Conservation (phyloP, 1,140 invertebrate species). For the Ptiloglossa arizonensis region DNA sequence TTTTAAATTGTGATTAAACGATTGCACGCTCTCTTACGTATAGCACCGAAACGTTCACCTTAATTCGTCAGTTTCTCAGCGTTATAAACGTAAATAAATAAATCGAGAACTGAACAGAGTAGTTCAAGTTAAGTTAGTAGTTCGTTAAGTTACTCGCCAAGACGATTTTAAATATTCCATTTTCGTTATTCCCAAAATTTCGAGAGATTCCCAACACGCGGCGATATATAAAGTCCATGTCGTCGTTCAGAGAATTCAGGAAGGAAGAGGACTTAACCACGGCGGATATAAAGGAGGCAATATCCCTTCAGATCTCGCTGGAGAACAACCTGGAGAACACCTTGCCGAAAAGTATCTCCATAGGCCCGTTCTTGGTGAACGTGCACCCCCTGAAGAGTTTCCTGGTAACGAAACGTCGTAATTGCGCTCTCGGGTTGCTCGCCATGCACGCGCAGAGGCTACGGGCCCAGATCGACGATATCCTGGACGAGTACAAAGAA, state of each 20-base stretch:
- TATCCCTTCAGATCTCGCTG: constrained; percentile 83
- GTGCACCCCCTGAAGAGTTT: constrained; percentile 82
- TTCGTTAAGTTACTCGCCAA: too few relatives aligned
- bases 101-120: too few relatives aligned
- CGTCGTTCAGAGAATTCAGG: constrained; percentile 79
- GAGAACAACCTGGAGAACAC: constrained; percentile 81
- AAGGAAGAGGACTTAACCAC: constrained; percentile 81
- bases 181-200: too few relatives aligned
- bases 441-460: constrained; percentile 84
- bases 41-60: too few relatives aligned
- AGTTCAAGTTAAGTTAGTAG: too few relatives aligned
- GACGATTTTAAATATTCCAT: not conserved
- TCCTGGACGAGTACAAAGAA: constrained; percentile 81
- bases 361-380: constrained; percentile 87
- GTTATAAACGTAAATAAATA: too few relatives aligned
- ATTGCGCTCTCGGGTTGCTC: constrained; percentile 85
- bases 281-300: constrained; percentile 83
- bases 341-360: constrained; percentile 84
- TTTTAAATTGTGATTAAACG: too few relatives aligned
- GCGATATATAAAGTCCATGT: constrained; percentile 10
- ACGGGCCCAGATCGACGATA: constrained; percentile 79
- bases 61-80: too few relatives aligned
- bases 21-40: too few relatives aligned
- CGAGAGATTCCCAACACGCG: too few relatives aligned
- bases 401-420: constrained; percentile 84